Evolutionary conservation across 2,797 vertebrate species (phyloP).

Genomic region (Stomatorhinus walkeri): DNA sequence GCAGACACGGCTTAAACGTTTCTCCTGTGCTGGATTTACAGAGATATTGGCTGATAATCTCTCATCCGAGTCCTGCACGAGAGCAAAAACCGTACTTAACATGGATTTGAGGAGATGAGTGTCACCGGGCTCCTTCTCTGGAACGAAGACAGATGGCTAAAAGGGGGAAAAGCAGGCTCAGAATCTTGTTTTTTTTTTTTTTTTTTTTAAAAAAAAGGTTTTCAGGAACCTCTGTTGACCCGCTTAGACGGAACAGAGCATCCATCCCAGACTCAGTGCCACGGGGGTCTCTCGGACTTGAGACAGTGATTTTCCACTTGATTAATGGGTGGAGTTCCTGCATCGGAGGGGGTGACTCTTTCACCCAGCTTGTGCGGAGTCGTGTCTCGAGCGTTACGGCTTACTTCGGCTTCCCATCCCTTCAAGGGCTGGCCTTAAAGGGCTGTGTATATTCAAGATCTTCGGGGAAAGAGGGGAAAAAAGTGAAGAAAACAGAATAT

Average conservation of each 20-base stretch:
- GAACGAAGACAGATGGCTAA: not conserved
- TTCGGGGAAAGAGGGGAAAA: not conserved
- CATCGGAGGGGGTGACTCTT: conserved; percentile 6
- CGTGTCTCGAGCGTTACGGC: not conserved
- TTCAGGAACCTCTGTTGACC: not conserved
- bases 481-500: conserved; percentile 7
- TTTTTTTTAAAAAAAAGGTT: not conserved
- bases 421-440: not conserved
- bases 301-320: conserved; percentile 18
- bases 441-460: not conserved
- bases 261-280: not conserved
- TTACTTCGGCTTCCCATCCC: not conserved
- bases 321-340: conserved; percentile 15
- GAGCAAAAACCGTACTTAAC: conserved; percentile 4
- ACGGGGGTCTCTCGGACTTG: conserved; percentile 4
- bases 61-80: not conserved
- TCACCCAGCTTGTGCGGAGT: not conserved
- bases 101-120: conserved; percentile 9
- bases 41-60: conserved; percentile 15
- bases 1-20: not conserved
- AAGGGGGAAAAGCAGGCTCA: not conserved
- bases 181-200: not conserved
- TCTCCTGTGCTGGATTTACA: conserved; percentile 8
- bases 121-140: not conserved
- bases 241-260: not conserved